Conservation (phyloP, 2,113 vertebrate genomes). For the Zeus faber region DNA sequence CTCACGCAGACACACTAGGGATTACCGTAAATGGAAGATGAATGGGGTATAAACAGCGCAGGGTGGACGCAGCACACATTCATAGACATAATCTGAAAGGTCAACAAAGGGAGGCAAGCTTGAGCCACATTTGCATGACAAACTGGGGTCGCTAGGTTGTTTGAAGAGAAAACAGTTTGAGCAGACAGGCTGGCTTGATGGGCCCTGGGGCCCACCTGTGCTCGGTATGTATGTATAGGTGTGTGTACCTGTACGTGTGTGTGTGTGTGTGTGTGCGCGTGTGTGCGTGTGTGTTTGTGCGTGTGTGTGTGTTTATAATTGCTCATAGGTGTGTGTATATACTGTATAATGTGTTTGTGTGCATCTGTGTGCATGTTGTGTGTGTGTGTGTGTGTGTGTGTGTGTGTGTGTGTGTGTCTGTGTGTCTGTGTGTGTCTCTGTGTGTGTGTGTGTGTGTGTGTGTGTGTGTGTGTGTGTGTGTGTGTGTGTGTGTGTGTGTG, state of each 20-base stretch:
- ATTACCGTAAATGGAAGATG: slow-evolving; percentile 16
- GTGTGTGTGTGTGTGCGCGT: slow-evolving; percentile 24
- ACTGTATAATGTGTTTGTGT: slow-evolving; percentile 3
- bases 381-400: not conserved
- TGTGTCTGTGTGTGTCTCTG: slow-evolving; percentile 6
- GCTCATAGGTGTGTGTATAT: slow-evolving; percentile 45
- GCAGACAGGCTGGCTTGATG: slow-evolving; percentile 64
- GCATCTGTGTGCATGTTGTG: slow-evolving; percentile 9
- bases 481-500: not conserved
- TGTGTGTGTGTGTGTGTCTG: not conserved
- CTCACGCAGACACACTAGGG: slow-evolving; percentile 2
- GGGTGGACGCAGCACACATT: slow-evolving; percentile 9
- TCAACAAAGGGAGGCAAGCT: slow-evolving; percentile 59
- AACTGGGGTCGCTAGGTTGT: slow-evolving; percentile 62
- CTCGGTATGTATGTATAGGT: slow-evolving; percentile 32
- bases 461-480: not conserved
- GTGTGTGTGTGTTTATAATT: slow-evolving; percentile 44
- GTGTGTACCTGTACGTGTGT: slow-evolving; percentile 26
- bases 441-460: slow-evolving; percentile 13
- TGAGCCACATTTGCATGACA: slow-evolving; percentile 68
- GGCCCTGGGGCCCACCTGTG: slow-evolving; percentile 60
- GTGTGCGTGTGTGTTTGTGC: slow-evolving; percentile 2
- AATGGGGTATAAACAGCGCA: slow-evolving; percentile 19
- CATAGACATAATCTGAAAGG: slow-evolving; percentile 56
- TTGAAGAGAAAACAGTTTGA: slow-evolving; percentile 68